These are phyloP conservation scores for Pharmacophagus antenor DNA, from an alignment of 2,888 invertebrate genomes.

Conservation along the genomic window DNA sequence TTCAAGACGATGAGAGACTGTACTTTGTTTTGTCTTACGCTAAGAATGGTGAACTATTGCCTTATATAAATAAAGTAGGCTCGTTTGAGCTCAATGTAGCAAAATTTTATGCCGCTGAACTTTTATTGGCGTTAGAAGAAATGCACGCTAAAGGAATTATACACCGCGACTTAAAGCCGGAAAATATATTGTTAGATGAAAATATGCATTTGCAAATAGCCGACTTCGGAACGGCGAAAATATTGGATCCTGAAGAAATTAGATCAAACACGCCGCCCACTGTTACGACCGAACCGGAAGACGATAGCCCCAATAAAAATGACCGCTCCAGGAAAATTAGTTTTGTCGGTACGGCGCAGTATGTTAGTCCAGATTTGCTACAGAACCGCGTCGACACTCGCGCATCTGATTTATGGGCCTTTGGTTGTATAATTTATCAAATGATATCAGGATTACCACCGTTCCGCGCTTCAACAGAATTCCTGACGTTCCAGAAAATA, in stretches of 20 bases:
- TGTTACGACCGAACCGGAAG: constrained; percentile 47
- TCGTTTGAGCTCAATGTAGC: constrained; percentile 94
- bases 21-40: constrained; percentile 98
- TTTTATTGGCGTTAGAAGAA: constrained; percentile 94
- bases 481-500: constrained; percentile 97
- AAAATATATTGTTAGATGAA: constrained; percentile 97
- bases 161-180: constrained; percentile 98
- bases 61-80: constrained; percentile 94
- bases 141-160: constrained; percentile 93
- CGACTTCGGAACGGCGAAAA: constrained; percentile 98
- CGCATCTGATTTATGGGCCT: constrained; percentile 97
- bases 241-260: constrained; percentile 78
- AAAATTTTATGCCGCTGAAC: constrained; percentile 96
- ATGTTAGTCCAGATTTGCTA: constrained; percentile 98
- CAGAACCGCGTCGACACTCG: constrained; percentile 88
- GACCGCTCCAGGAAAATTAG: constrained; percentile 85
- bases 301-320: constrained; percentile 51
- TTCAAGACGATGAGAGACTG: constrained; percentile 94
- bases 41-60: constrained; percentile 95
- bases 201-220: constrained; percentile 98
- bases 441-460: constrained; percentile 97
- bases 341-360: constrained; percentile 99
- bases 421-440: constrained; percentile 98
- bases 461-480: constrained; percentile 95
- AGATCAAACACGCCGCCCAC: constrained; percentile 42